A percentile compares a stretch with the other conserved stretches of the same genome.
Evolutionary conservation across 2,797 vertebrate species (phyloP).

Genomic region (Coendou prehensilis): DNA sequence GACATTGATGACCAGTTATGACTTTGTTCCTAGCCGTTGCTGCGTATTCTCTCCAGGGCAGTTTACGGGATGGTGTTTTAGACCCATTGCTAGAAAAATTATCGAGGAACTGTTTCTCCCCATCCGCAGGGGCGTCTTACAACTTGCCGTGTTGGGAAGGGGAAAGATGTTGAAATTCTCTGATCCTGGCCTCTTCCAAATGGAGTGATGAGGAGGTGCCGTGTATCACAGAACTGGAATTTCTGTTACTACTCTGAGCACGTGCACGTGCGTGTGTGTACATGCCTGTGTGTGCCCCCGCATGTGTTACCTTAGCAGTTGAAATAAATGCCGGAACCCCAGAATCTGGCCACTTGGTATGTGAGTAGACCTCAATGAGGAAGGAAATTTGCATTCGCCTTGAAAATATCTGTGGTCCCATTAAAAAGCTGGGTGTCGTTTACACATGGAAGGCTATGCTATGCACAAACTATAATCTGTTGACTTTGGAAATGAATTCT

Average conservation of each 20-base stretch:
- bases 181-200: not conserved
- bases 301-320: not conserved
- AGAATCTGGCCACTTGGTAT: constrained; percentile 7
- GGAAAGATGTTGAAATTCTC: not conserved
- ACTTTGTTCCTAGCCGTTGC: rapidly evolving
- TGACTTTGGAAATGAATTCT: constrained; percentile 32
- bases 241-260: not conserved
- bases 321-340: not conserved
- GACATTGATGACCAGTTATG: not conserved
- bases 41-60: not conserved
- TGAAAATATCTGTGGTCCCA: constrained; percentile 65
- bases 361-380: constrained; percentile 42
- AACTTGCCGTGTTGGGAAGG: not conserved
- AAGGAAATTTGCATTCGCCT: constrained; percentile 61
- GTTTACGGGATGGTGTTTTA: not conserved
- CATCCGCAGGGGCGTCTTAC: no score
- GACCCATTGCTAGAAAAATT: not conserved
- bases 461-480: not conserved
- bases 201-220: not conserved
- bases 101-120: not conserved
- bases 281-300: not conserved
- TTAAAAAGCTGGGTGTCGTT: constrained; percentile 60
- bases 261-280: not conserved
- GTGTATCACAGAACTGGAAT: not conserved
- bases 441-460: constrained; percentile 12